Percentiles rank a stretch among this genome's conserved stretches.
Conservation (phyloP, 2,113 vertebrate genomes). For the Hemiscyllium ocellatum region DNA sequence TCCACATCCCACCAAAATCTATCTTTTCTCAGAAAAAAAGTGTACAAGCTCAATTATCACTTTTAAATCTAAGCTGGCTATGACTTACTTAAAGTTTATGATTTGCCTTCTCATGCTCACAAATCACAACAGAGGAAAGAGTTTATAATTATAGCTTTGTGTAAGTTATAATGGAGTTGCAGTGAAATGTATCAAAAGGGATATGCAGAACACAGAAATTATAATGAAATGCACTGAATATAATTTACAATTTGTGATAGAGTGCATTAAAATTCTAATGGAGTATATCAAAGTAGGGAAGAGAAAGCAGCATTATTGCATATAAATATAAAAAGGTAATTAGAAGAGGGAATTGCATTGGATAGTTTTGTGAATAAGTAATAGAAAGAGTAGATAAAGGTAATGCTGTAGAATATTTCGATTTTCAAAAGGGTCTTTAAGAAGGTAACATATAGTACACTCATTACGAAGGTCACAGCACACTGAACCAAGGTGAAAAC, state of each 20-base stretch:
- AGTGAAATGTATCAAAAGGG: conserved; percentile 1
- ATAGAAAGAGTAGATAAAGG: neutral
- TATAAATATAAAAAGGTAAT: neutral
- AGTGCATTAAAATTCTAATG: neutral
- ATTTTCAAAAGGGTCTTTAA: neutral
- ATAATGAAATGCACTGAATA: neutral
- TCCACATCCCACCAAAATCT: neutral
- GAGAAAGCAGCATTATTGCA: neutral
- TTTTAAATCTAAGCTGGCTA: neutral
- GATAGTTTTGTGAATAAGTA: neutral
- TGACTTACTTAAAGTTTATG: neutral
- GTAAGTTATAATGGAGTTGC: neutral
- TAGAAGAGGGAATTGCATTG: neutral
- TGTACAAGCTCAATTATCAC: neutral
- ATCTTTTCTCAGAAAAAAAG: neutral
- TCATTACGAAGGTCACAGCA: neutral
- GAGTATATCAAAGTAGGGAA: neutral
- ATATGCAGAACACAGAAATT: neutral
- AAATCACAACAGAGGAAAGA: neutral
- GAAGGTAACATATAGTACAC: neutral
- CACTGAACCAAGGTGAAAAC: neutral
- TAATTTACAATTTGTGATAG: conserved; percentile 22
- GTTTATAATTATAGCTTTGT: neutral
- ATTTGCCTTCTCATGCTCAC: neutral
- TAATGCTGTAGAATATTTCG: neutral